Evolutionary conservation across 1,140 invertebrate genomes (phyloP).

Genomic region (Drosophila bifasciata): DNA sequence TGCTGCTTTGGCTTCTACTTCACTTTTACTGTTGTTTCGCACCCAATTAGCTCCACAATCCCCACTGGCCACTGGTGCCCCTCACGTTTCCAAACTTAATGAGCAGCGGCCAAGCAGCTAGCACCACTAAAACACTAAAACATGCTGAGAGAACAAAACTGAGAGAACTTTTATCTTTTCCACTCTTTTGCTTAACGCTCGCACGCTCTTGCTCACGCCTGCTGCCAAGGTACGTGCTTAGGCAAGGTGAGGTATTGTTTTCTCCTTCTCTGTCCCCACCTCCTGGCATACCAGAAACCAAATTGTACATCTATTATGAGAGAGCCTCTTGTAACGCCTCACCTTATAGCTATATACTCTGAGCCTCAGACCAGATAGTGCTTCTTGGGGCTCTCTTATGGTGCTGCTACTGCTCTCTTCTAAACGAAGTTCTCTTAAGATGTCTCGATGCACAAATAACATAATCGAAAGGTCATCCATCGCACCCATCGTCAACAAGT

Average conservation of each 20-base stretch:
- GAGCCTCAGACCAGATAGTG: too few species aligned
- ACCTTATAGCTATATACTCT: too few species aligned
- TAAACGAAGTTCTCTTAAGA: constrained; percentile 12
- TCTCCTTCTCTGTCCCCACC: too few species aligned
- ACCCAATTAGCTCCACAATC: constrained; percentile 69
- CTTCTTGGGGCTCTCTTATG: too few species aligned
- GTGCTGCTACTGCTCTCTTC: constrained; percentile 4
- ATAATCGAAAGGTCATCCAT: constrained; percentile 35
- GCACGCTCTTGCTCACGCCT: background rate
- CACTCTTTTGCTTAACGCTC: constrained; percentile 6
- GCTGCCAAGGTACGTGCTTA: too few species aligned
- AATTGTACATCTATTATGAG: too few species aligned
- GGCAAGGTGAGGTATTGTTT: too few species aligned
- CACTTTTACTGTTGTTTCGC: constrained; percentile 22
- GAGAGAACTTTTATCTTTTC: constrained; percentile 6
- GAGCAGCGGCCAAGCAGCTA: background rate
- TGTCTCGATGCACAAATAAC: constrained; percentile 20
- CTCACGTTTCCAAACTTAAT: constrained; percentile 35
- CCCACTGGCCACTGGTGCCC: constrained; percentile 30
- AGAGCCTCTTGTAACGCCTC: too few species aligned
- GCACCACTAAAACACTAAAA: background rate
- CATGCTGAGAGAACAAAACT: constrained; percentile 7
- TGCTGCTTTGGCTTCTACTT: constrained; percentile 25
- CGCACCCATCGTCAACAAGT: constrained; percentile 61
- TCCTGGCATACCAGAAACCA: too few species aligned